These are phyloP conservation scores for Parambassis ranga DNA, from an alignment of 2,797 vertebrate species.

Conservation along the genomic window DNA sequence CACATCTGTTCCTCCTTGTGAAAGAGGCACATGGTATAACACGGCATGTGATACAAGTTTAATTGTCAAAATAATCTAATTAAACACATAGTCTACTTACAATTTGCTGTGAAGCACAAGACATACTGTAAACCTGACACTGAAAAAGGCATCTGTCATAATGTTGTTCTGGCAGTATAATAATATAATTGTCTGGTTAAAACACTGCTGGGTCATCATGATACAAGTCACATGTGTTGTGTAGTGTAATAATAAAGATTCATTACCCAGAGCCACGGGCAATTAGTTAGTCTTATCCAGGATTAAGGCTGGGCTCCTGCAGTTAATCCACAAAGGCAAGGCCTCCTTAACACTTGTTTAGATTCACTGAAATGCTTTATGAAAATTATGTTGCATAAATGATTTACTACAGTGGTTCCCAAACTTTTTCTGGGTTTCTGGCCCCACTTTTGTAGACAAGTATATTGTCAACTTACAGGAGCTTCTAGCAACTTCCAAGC, in stretches of 20 bases:
- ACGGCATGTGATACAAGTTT: slow-evolving; percentile 3
- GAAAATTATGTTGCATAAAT: slow-evolving; percentile 5
- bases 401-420: no score
- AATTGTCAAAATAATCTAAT: not conserved
- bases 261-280: slow-evolving; percentile 49
- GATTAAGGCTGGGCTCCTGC: slow-evolving; percentile 48
- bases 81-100: not conserved
- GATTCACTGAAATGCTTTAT: slow-evolving; percentile 13
- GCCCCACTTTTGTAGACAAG: no score
- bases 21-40: not conserved
- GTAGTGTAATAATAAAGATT: slow-evolving; percentile 52
- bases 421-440: no score
- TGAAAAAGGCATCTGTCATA: no score
- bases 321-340: slow-evolving; percentile 27
- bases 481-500: no score
- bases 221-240: slow-evolving; percentile 32
- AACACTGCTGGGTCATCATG: slow-evolving; percentile 19
- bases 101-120: not conserved
- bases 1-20: slow-evolving; percentile 16
- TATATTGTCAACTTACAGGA: no score
- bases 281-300: slow-evolving; percentile 62
- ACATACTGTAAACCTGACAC: not conserved
- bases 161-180: no score
- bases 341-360: slow-evolving; percentile 10
- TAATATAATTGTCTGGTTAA: no score